Conservation (phyloP, 2,888 invertebrate species). For the Sphinx pinastri region DNA sequence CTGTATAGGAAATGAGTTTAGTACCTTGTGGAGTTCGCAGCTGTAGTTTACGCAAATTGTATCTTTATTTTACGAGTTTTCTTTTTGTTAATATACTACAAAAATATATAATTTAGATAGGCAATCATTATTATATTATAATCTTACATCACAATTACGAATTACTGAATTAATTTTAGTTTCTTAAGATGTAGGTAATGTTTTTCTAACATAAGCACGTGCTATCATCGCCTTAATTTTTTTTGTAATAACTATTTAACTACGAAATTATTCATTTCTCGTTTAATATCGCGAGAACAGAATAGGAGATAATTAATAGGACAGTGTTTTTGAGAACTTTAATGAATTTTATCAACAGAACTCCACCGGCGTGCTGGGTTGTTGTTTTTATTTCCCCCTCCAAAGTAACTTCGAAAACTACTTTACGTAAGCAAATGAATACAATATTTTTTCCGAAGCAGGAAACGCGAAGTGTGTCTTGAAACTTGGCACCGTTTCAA, state of each 20-base stretch:
- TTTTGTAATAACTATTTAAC: not conserved
- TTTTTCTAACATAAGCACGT: too few relatives aligned
- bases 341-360: not conserved
- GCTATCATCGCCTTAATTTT: not conserved
- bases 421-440: conserved; percentile 28
- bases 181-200: too few relatives aligned
- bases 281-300: not conserved
- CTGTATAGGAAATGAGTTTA: not conserved
- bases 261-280: not conserved
- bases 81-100: too few relatives aligned
- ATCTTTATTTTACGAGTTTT: too few relatives aligned
- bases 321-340: not conserved
- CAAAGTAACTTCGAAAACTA: conserved; percentile 23
- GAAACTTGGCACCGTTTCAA: conserved; percentile 28
- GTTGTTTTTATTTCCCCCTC: conserved; percentile 23
- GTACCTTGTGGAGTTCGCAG: too few relatives aligned
- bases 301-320: not conserved
- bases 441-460: conserved; percentile 26
- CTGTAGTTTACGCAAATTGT: too few relatives aligned
- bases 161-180: too few relatives aligned
- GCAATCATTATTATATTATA: too few relatives aligned
- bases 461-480: conserved; percentile 28
- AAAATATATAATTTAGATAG: too few relatives aligned
- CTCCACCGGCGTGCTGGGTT: not conserved
- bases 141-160: too few relatives aligned